phyloP scores from a whole-genome alignment of 2,797 vertebrate species.

The Erethizon dorsatum region DNA sequence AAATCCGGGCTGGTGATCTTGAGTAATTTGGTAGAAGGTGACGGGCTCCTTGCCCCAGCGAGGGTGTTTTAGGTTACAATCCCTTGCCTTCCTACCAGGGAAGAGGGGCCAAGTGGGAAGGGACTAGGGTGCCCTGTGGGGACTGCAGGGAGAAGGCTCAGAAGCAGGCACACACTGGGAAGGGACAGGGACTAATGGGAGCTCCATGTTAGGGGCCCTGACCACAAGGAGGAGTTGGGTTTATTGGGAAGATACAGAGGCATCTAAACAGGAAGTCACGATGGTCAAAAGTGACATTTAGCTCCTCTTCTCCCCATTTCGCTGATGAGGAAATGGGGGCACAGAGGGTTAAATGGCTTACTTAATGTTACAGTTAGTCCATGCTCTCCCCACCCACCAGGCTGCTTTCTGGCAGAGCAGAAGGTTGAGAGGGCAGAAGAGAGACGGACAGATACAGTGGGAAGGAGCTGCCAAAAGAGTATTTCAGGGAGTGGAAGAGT shows the following conservation, averaged over 20 bases:
- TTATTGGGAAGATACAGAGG: not conserved
- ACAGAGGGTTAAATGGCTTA: not conserved
- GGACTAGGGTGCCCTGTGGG: not conserved
- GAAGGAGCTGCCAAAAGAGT: not conserved
- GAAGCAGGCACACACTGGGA: not conserved
- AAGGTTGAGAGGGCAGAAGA: not conserved
- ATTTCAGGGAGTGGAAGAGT: slow-evolving; percentile 58
- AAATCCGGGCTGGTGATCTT: slow-evolving; percentile 58
- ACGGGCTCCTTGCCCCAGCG: not conserved
- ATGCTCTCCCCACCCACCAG: not conserved
- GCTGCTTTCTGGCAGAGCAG: not conserved
- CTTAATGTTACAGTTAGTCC: not conserved
- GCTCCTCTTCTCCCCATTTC: slow-evolving; percentile 32
- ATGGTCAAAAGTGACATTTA: not conserved
- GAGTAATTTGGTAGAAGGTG: slow-evolving; percentile 53
- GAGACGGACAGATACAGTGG: not conserved
- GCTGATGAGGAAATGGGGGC: not conserved
- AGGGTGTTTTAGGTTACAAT: not conserved
- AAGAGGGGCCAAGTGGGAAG: not conserved
- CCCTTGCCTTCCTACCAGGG: not conserved
- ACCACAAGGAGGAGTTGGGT: not conserved
- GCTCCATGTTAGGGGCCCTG: not conserved
- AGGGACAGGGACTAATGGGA: not conserved
- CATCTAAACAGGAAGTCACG: not conserved
- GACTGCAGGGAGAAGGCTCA: not conserved